These are phyloP conservation scores for Oscheius sp. DNA, from an alignment of 1,140 invertebrate genomes.

Conservation along the genomic window DNA sequence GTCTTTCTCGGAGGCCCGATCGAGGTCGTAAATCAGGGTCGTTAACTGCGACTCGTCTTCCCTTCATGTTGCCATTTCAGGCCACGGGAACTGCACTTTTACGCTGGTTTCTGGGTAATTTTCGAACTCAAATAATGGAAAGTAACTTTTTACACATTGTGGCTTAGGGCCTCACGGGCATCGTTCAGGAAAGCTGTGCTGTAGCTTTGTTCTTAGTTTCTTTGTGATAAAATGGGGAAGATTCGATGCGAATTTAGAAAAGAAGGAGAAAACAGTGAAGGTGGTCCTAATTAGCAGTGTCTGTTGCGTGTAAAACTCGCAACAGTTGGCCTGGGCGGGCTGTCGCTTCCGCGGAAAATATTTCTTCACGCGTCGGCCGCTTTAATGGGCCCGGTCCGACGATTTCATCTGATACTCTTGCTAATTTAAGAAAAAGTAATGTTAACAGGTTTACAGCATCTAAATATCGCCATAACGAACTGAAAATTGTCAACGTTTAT, in stretches of 20 bases:
- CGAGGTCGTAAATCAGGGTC: constrained; percentile 1
- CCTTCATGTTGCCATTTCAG: background rate
- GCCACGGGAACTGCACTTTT: background rate
- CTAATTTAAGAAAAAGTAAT: background rate
- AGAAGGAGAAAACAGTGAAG: background rate
- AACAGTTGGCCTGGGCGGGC: too few species aligned
- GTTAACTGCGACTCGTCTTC: background rate
- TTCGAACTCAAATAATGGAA: background rate
- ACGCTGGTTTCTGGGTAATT: background rate
- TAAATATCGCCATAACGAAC: background rate
- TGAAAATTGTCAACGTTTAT: background rate
- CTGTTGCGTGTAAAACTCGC: too few species aligned
- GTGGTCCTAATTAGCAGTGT: too few species aligned
- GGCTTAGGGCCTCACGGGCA: too few species aligned
- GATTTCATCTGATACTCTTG: background rate
- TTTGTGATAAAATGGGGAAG: background rate
- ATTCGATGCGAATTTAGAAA: background rate
- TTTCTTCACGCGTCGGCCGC: background rate
- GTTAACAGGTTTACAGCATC: background rate
- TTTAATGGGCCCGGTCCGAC: background rate
- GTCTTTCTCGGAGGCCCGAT: background rate
- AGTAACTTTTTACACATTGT: too few species aligned
- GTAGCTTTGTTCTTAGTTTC: background rate
- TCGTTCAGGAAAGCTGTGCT: too few species aligned
- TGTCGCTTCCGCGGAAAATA: background rate